Conservation (phyloP, 2,797 vertebrate species). For the Poeciliopsis paucimaculata region DNA sequence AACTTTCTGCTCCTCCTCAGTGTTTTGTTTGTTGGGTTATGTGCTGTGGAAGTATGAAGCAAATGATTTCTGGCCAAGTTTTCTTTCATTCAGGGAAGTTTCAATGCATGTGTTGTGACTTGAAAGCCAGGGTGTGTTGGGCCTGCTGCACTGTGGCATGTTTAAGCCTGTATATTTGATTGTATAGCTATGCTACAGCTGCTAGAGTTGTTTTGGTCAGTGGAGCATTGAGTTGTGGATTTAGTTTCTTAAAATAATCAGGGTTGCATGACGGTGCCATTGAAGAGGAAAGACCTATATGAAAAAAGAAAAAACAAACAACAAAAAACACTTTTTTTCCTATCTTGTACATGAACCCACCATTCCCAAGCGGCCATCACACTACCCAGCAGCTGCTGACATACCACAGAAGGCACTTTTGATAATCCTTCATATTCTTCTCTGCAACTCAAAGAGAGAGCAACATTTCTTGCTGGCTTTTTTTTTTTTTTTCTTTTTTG, state of each 20-base stretch:
- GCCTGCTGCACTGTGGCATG: constrained; percentile 49
- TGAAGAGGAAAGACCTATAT: constrained; percentile 37
- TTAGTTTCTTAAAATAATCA: constrained; percentile 74
- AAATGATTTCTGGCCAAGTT: constrained; percentile 11
- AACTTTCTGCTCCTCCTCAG: constrained; percentile 18
- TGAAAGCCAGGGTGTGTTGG: constrained; percentile 49
- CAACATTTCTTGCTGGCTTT: background rate
- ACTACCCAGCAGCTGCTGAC: constrained; percentile 59
- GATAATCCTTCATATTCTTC: constrained; percentile 36
- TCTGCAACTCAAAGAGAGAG: constrained; percentile 15
- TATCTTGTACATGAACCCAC: constrained; percentile 57
- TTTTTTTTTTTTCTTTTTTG: constrained; percentile 4
- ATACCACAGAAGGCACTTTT: constrained; percentile 53
- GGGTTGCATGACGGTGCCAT: constrained; percentile 63
- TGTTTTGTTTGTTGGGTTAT: constrained; percentile 1
- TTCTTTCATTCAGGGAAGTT: constrained; percentile 10
- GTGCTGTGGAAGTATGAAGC: background rate
- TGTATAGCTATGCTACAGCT: constrained; percentile 20
- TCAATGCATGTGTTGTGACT: constrained; percentile 57
- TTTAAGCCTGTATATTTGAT: constrained; percentile 59
- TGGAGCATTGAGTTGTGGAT: constrained; percentile 39
- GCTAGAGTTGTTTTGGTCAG: constrained; percentile 17
- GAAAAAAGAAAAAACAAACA: constrained; percentile 23
- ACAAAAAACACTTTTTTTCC: constrained; percentile 19
- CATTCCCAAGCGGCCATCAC: constrained; percentile 60